These are phyloP conservation scores for Pediacus dermestoides DNA, from an alignment of 2,888 invertebrate species.

Conservation along the genomic window DNA sequence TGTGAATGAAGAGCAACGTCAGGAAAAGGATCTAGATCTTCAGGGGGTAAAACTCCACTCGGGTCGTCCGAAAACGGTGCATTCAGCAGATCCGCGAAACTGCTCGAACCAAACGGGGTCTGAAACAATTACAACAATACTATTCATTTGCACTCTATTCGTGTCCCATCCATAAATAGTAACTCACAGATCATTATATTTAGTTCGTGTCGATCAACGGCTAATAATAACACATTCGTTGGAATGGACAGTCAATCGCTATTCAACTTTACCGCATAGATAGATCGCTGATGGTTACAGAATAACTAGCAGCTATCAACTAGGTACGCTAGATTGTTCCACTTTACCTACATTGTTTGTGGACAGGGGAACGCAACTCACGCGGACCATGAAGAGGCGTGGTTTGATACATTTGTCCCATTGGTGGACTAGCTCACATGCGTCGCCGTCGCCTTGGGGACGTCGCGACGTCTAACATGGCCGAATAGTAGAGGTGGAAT, in stretches of 20 bases:
- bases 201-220: slow-evolving; percentile 14
- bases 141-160: no score
- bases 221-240: slow-evolving; percentile 24
- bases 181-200: slow-evolving; percentile 14
- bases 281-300: slow-evolving; percentile 22
- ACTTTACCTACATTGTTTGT: slow-evolving; percentile 34
- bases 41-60: slow-evolving; percentile 60
- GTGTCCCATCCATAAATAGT: slow-evolving; percentile 21
- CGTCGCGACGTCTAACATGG: slow-evolving; percentile 42
- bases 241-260: no score
- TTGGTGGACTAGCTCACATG: slow-evolving; percentile 36
- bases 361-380: slow-evolving; percentile 33
- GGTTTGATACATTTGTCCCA: slow-evolving; percentile 30
- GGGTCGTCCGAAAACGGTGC: slow-evolving; percentile 72
- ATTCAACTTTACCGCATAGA: slow-evolving; percentile 15
- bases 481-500: slow-evolving; percentile 14
- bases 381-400: slow-evolving; percentile 33
- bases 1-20: slow-evolving; percentile 56
- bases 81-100: slow-evolving; percentile 74
- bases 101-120: slow-evolving; percentile 74
- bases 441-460: slow-evolving; percentile 34
- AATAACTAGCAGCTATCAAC: slow-evolving; percentile 31
- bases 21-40: slow-evolving; percentile 71
- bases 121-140: slow-evolving; percentile 44
- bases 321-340: no score